Percentiles rank a stretch among this genome's conserved stretches.
Evolutionary conservation across 2,888 invertebrate genomes (phyloP).

Genomic region (Chrysopilus asiliformis): DNA sequence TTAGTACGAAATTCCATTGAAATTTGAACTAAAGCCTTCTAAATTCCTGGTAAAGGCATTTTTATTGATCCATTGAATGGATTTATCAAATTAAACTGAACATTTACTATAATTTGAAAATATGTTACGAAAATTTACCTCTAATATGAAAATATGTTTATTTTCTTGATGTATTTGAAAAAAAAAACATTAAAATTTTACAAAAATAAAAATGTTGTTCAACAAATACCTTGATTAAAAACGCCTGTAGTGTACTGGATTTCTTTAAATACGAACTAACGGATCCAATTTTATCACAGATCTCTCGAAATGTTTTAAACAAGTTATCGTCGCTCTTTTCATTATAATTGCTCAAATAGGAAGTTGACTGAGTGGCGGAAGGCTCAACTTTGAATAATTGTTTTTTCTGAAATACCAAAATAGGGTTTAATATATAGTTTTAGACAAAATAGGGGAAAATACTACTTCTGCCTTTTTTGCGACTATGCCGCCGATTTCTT

Average conservation of each 20-base stretch:
- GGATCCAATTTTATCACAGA: slow-evolving; percentile 66
- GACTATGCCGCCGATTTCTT: slow-evolving; percentile 2
- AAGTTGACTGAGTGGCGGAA: neutral
- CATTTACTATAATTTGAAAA: no score
- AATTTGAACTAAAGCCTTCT: no score
- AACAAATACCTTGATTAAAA: slow-evolving; percentile 47
- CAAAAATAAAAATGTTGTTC: no score
- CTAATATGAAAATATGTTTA: no score
- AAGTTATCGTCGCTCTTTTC: slow-evolving; percentile 46
- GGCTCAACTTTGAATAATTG: neutral
- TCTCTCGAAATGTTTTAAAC: slow-evolving; percentile 59
- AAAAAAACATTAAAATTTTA: no score
- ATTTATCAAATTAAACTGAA: no score
- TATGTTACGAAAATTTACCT: no score
- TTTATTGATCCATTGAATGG: no score
- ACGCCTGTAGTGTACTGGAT: slow-evolving; percentile 53
- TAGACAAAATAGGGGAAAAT: neutral
- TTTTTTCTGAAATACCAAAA: slow-evolving; percentile 3
- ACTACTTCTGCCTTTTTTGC: neutral
- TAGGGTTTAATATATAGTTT: neutral
- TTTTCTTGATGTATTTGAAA: no score
- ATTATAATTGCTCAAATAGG: slow-evolving; percentile 5
- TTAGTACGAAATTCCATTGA: no score
- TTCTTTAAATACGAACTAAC: slow-evolving; percentile 72
- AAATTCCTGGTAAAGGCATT: no score